Base-by-base conservation (phyloP, 2,888 invertebrate genomes). In the Tinea pellionella region DNA sequence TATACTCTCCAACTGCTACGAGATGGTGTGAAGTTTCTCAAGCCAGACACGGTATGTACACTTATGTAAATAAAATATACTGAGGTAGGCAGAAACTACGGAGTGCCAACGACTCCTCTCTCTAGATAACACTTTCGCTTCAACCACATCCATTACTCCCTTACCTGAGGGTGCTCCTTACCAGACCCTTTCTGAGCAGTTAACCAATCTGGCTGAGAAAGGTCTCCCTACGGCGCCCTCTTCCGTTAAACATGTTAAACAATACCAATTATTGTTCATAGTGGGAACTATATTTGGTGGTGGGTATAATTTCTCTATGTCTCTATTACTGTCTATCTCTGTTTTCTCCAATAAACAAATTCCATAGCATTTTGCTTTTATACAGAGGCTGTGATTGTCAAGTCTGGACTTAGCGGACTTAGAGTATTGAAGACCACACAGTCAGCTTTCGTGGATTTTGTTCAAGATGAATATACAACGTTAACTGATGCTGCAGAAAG, bases 401-500 rank as follows among this genome's bases (percentile, higher is more conserved):
- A 90, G 60, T 92, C 92, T 8, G 94, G 94, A 8, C 77, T 94
- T 60, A 91, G 90, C 66, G 91, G 90, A 18, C 81, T 95, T 18
- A 88, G 93, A 43, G 91, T 95, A 0, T 76, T 95, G 63, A 95
- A 95, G 77, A 94, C 94, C 0, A 94, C 94, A 0, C 92, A 94
- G 71, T 94, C 94, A 0, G 90, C 93, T 0, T 95, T 95, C 71
- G 91, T 90, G 1, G 93, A 94, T 74, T 95, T 95, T 69, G 90
- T 94, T 18, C 90, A 91, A 71, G 94, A 94, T 69, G 94, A 93
- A 67, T 95, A 91, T 74, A 90, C 94, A 24, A 92, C 93, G 0
- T 79, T 94, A 16, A 90, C 92, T 0, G 94, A 94, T 75, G 90
- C 91, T 43, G 89, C 92, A 53, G 94, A 95, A 73, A 89, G 95